phyloP scores from a whole-genome alignment of 2,113 vertebrate species.

The Cheirogaleus medius region DNA sequence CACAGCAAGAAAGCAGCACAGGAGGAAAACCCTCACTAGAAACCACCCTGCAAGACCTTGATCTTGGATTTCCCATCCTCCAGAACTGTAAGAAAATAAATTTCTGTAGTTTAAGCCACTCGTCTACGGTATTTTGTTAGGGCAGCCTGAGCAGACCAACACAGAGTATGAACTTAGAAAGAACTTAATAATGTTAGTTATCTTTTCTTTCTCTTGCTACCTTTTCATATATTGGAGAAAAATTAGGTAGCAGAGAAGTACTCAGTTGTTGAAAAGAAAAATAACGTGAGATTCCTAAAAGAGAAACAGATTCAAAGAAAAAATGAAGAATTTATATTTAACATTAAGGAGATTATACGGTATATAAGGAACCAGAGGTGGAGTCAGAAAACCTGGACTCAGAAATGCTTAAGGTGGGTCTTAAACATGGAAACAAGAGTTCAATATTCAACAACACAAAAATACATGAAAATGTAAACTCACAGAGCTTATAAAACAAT shows the following conservation, averaged over 20 bases:
- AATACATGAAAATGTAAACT: too few relatives aligned
- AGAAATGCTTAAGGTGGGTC: too few relatives aligned
- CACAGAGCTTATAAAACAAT: too few relatives aligned
- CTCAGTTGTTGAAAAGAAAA: neutral
- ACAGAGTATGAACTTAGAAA: neutral
- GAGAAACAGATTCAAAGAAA: neutral
- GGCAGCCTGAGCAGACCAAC: neutral
- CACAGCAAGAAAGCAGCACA: neutral
- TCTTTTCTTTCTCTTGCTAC: conserved; percentile 8
- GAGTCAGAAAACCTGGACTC: neutral
- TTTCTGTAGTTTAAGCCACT: neutral
- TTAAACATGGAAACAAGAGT: too few relatives aligned
- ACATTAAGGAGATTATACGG: neutral
- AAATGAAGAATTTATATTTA: neutral
- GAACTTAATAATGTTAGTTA: neutral
- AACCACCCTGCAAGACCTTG: neutral
- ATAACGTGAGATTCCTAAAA: neutral
- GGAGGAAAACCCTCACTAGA: neutral
- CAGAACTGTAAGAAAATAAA: neutral
- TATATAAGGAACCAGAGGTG: neutral
- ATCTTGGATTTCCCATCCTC: neutral
- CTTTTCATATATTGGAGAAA: neutral
- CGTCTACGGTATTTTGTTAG: neutral
- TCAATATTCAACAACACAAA: too few relatives aligned
- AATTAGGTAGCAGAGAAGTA: neutral